A percentile compares a stretch with the other conserved stretches of the same genome.
phyloP scores from a whole-genome alignment of 2,888 invertebrate genomes.

The Andrena bicolor region DNA sequence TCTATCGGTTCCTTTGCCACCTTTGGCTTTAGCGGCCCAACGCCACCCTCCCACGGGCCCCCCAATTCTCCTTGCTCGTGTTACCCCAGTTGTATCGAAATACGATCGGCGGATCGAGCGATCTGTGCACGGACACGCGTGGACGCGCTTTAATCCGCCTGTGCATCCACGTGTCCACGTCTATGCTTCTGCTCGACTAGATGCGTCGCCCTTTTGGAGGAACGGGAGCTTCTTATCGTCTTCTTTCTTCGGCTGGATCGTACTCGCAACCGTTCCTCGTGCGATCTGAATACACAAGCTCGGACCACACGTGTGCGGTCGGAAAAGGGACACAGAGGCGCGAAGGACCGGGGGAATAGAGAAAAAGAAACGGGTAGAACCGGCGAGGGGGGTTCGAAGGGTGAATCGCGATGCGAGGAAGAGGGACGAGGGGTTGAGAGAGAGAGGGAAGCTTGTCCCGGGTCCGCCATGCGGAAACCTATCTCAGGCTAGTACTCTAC shows the following conservation, averaged over 20 bases:
- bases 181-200: too few relatives aligned
- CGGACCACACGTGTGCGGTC: slow-evolving; percentile 4
- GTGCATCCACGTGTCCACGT: too few relatives aligned
- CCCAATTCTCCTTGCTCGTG: slow-evolving; percentile 34
- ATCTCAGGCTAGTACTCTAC: slow-evolving; percentile 64
- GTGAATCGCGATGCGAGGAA: slow-evolving; percentile 26
- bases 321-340: background rate
- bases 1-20: slow-evolving; percentile 30
- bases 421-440: slow-evolving; percentile 12
- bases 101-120: slow-evolving; percentile 70
- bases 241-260: background rate
- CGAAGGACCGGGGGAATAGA: slow-evolving; percentile 12
- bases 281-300: background rate
- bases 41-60: slow-evolving; percentile 21
- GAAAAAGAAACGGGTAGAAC: background rate
- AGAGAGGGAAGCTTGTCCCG: slow-evolving; percentile 67
- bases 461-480: slow-evolving; percentile 75
- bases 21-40: slow-evolving; percentile 40
- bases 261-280: background rate
- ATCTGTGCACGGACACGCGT: slow-evolving; percentile 7
- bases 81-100: slow-evolving; percentile 76
- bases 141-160: too few relatives aligned
- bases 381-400: slow-evolving; percentile 6
- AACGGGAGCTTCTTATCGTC: background rate
- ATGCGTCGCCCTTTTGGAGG: too few relatives aligned